Conservation (phyloP, 2,888 invertebrate species). For the Harpagoxenus sublaevis region DNA sequence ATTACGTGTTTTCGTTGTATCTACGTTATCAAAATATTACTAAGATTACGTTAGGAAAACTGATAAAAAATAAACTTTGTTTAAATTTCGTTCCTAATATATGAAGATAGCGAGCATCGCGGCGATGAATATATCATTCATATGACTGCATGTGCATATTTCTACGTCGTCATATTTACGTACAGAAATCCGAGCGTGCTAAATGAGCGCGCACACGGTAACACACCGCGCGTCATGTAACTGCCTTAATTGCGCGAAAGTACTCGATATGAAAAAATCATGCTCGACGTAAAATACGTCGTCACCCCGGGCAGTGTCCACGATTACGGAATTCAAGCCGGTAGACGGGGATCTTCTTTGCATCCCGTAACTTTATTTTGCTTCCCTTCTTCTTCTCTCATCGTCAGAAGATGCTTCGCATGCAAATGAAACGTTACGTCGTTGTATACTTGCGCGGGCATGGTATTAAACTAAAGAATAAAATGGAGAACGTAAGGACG, state of each 20-base stretch:
- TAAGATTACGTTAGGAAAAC: neutral
- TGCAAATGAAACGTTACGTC: slow-evolving; percentile 70
- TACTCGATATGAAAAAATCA: slow-evolving; percentile 34
- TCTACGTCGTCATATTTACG: slow-evolving; percentile 49
- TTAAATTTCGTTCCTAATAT: slow-evolving; percentile 14
- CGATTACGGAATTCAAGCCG: neutral
- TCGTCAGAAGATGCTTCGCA: slow-evolving; percentile 58
- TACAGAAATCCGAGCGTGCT: slow-evolving; percentile 24
- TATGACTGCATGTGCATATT: slow-evolving; percentile 54
- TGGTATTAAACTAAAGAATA: slow-evolving; percentile 59
- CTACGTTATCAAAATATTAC: neutral
- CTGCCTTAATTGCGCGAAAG: slow-evolving; percentile 58
- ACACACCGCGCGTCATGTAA: slow-evolving; percentile 38
- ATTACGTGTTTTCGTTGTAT: neutral
- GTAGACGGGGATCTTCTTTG: neutral
- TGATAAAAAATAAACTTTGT: neutral
- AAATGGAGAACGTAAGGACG: slow-evolving; percentile 62
- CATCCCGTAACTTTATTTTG: slow-evolving; percentile 1
- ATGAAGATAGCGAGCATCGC: slow-evolving; percentile 27
- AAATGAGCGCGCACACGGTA: slow-evolving; percentile 17
- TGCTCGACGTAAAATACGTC: slow-evolving; percentile 37
- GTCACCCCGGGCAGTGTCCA: neutral
- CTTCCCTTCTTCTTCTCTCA: neutral
- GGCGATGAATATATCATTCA: slow-evolving; percentile 48
- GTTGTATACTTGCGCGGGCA: slow-evolving; percentile 53